Base-by-base conservation (phyloP, 2,888 invertebrate genomes). In the Melangyna quadrimaculata region DNA sequence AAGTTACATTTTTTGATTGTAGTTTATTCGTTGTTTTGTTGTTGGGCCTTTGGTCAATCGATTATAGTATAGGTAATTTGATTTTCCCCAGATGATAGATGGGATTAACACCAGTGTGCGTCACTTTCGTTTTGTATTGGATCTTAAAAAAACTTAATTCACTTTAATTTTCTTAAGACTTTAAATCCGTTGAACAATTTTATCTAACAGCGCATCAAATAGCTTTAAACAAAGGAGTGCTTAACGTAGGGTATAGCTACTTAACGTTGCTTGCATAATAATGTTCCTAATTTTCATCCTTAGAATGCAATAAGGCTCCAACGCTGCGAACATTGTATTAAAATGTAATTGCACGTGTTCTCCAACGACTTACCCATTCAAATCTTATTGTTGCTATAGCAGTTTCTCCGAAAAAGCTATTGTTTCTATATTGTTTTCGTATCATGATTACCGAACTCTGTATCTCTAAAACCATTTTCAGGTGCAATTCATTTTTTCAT, bases 401-500 rank as follows among this genome's bases (percentile, higher is more conserved):
- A 63, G 43, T 45, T 67, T 27, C 48, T 32, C 14, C 14, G 22
- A 22, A 35, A 57, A 35, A 22, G 43, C 29, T 43, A 63, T 45
- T 63, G 63, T 63, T 53, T 32, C 37, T 37, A 22, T 24, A 73
- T 73, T 45, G 45, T 45, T 45, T 32, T 27, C 29, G 72, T 67
- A 67, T 67, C 79, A 59, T 59, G 19, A 69, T 70, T 48, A 40
- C 55, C 35, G 43, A 48, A 65, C 8, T 57, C 57, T 53, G 35
- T 57, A 57, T 51, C 63, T 67, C 19, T 43, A 7, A 19, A 67
- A 29, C 35, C 70, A 29, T 57, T 63, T 51, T 73, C 45, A 35
- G 22, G 65, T 24, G 59, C 77, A 81, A 81, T 81, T 77, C 81
- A 59, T 80, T 71, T 81, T 48, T 83, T 51, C 63, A 71, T 73